These are phyloP conservation scores for Pseudorectes ferrugineus DNA, from an alignment of 2,113 vertebrate genomes.

Conservation along the genomic window DNA sequence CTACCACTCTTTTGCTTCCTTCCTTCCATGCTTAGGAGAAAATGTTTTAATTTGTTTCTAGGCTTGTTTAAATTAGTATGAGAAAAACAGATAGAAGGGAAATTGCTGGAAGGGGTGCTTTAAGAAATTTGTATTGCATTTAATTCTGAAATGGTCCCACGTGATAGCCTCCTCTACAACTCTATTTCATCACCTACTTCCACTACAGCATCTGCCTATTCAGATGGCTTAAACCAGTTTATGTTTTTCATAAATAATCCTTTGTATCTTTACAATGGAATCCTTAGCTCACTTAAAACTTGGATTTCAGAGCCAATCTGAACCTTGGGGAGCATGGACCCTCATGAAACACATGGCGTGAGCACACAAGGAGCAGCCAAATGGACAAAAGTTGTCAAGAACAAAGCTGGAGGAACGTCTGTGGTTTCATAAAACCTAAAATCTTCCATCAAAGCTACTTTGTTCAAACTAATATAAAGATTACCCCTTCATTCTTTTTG, in stretches of 20 bases:
- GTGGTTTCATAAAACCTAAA: neutral
- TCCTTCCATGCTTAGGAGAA: neutral
- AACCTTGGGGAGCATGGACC: neutral
- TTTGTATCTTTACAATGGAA: neutral
- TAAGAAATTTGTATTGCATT: neutral
- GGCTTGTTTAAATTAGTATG: neutral
- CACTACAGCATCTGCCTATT: neutral
- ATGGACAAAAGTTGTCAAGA: neutral
- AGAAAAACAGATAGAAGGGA: neutral
- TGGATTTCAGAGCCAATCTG: neutral
- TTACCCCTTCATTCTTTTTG: neutral
- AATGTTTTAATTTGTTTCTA: neutral
- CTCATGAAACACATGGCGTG: neutral
- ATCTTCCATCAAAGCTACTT: neutral
- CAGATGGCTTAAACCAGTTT: neutral
- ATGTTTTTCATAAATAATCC: neutral
- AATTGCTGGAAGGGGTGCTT: neutral
- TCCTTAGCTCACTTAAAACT: neutral
- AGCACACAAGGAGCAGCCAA: neutral
- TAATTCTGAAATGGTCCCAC: neutral
- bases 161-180: neutral
- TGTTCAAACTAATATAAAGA: neutral
- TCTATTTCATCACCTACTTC: neutral
- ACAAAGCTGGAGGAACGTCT: neutral
- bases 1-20: neutral